Evolutionary conservation across 2,888 invertebrate genomes (phyloP), one percentile per base, ranked within the genome.

Genomic region (Mesochorus sp.): DNA sequence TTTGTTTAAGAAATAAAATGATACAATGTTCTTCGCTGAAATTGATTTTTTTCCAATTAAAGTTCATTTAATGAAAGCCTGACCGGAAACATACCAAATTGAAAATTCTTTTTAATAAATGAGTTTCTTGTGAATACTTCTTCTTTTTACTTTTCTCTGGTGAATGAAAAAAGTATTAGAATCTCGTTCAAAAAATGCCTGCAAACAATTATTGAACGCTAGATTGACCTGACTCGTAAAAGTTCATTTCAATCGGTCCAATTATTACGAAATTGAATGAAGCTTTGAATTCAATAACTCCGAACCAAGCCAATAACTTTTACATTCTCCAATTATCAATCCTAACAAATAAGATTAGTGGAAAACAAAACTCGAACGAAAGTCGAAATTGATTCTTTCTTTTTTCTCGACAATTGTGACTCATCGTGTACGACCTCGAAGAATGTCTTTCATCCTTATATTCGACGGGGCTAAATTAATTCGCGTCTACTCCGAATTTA

Each of bases 401-500:
- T n/a, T 37, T 37, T 6, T 37, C 8, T 12, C 8, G 8, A 10
- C 37, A 37, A 37, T 12, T 3, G 8, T 31, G 12, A 37, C 12
- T 53, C 10, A 57, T 17, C 24, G 57, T 44, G 34, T 55, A 21
- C 24, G 17, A 68, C 57, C 68, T 42, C 42, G 57, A 17, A 21
- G 28, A 57, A n/a, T n/a, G 14, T 53, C 17, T 24, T 55, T 44
- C 67, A 42, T 44, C 28, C 42, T 14, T 17, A 24, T 14, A 44
- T 42, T 28, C 44, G n/a, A 12, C 10, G 19, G 24, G 17, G 4
- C 19, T 26, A 55, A 21, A 42, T 17, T 44, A 3, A 12, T 55
- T 55, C 21, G 53, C 55, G 19, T 42, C 21, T 47, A 47, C 21
- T 68, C 68, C 47, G 14, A 68, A 57, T 68, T 68, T 57, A 57